phyloP scores from a whole-genome alignment of 2,888 invertebrate species.

The Calliphora vomitoria region DNA sequence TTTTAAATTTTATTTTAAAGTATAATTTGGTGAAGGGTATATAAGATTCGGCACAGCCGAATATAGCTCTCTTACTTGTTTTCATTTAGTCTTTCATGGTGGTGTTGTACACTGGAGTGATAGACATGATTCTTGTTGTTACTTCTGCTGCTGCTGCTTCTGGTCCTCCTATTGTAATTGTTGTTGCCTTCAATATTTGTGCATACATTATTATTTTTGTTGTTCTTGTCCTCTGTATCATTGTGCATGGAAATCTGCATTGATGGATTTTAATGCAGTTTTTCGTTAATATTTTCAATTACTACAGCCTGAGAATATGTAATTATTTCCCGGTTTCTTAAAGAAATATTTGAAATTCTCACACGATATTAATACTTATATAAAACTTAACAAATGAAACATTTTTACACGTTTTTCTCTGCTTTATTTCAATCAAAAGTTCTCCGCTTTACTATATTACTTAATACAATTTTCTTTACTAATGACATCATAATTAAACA shows the following conservation, averaged over 20 bases:
- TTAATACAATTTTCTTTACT: not conserved
- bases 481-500: too few species aligned
- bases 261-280: slow-evolving; percentile 19
- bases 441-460: not conserved
- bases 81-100: slow-evolving; percentile 47
- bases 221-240: not conserved
- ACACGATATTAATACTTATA: not conserved
- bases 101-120: slow-evolving; percentile 50
- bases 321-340: not conserved
- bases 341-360: not conserved
- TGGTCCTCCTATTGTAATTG: slow-evolving; percentile 44
- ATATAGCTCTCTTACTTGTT: too few species aligned
- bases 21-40: too few species aligned
- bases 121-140: slow-evolving; percentile 57
- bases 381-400: not conserved
- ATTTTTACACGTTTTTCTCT: too few species aligned
- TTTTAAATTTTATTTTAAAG: too few species aligned
- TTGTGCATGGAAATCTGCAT: slow-evolving; percentile 17
- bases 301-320: not conserved
- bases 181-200: slow-evolving; percentile 56
- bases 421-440: too few species aligned
- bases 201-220: slow-evolving; percentile 42
- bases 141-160: slow-evolving; percentile 24
- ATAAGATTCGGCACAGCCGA: too few species aligned
- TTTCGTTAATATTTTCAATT: not conserved